Evolutionary conservation across 2,797 vertebrate species (phyloP), one percentile per base, ranked within the genome.

Genomic region (Sciurus carolinensis): DNA sequence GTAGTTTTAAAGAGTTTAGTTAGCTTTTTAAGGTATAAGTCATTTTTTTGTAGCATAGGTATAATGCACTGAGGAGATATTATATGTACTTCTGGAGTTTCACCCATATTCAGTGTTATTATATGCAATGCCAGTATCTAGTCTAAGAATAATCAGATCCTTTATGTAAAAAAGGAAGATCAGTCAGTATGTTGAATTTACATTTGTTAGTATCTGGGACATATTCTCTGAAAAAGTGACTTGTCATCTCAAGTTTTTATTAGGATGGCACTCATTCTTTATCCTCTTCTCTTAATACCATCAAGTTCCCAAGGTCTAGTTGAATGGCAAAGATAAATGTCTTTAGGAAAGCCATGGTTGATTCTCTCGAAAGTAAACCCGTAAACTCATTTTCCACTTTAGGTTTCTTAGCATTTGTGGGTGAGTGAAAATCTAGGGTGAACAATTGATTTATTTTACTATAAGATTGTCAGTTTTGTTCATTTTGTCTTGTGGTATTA

Each of bases 391-490:
- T 95, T 79, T 12, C 14, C 0, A 67, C 52, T 77, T 76, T 75
- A 73, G 52, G 66, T 39, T 67, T 77, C 24, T 87, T 87, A 39
- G 36, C 50, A 52, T 87, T 87, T 81, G 66, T 77, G 91, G 75
- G 20, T 91, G n/a, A 77, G 24, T 85, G 50, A 39, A 57, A 96
- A 87, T 80, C 47, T 9, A 39, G 33, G 22, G n/a, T 24, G 64
- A 89, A 3, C 26, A 36, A 14, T 3, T 24, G 52, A 47, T 81
- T 87, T 75, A 62, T 85, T 92, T 90, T 89, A n/a, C 39, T 77
- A 4, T 76, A 50, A 82, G 89, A 83, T 50, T 26, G 83, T 26
- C 12, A 67, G 30, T 85, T 94, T 93, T 87, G 54, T 14, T 94
- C 39, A 36, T 22, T 76, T 69, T 52, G 57, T n/a, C 7, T 67